phyloP scores from a whole-genome alignment of 2,797 vertebrate species.

The Mormyrus proboscirostris region DNA sequence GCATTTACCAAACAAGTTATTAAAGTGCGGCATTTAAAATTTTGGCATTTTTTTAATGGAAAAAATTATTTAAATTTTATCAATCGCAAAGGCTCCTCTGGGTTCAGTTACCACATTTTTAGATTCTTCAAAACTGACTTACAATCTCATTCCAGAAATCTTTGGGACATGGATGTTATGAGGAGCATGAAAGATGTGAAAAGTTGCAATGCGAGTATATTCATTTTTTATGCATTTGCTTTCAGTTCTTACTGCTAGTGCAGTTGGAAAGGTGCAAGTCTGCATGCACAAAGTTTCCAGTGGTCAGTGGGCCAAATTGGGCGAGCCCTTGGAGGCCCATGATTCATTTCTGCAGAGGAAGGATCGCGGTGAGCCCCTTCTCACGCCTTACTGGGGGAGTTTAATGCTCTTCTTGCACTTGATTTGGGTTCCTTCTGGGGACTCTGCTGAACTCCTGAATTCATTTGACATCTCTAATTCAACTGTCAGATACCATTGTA shows the following conservation, averaged over 20 bases:
- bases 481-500: too few relatives aligned
- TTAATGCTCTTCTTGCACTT: background rate
- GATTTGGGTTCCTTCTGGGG: background rate
- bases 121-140: background rate
- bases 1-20: background rate
- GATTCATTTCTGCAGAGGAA: conserved; percentile 67
- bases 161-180: background rate
- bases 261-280: conserved; percentile 82
- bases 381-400: background rate
- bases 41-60: background rate
- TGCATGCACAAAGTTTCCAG: conserved; percentile 65
- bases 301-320: conserved; percentile 71
- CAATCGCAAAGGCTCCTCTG: background rate
- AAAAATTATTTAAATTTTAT: background rate
- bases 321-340: conserved; percentile 66
- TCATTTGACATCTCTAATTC: background rate
- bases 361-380: conserved; percentile 67
- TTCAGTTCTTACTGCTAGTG: conserved; percentile 53
- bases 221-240: background rate
- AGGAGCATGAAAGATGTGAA: background rate
- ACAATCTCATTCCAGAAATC: background rate
- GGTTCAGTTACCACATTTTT: background rate
- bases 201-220: background rate
- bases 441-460: background rate
- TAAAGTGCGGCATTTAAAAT: background rate